phyloP scores from a whole-genome alignment of 2,113 vertebrate species.

The Gavialis gangeticus region DNA sequence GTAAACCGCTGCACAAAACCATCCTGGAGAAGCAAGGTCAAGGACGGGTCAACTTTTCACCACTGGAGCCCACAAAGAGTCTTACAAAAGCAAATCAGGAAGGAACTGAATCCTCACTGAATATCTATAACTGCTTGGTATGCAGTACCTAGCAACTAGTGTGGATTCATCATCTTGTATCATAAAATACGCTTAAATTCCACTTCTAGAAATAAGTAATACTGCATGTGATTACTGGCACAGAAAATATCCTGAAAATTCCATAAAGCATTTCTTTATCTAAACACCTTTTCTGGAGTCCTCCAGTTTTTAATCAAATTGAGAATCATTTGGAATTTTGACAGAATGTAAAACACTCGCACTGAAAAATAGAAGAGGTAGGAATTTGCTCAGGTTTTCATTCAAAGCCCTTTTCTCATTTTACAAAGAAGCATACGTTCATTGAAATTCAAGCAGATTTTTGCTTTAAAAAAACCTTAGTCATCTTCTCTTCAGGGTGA shows the following conservation, averaged over 20 bases:
- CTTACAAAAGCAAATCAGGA: not conserved
- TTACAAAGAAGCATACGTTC: not conserved
- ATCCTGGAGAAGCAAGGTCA: not conserved
- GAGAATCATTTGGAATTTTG: not conserved
- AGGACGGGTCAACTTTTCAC: not conserved
- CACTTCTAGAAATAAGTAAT: not conserved
- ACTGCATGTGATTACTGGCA: not conserved
- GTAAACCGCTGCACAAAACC: not conserved
- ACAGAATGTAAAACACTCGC: not conserved
- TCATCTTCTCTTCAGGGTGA: not conserved
- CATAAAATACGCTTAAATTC: not conserved
- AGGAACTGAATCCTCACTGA: fast-evolving
- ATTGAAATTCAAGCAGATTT: not conserved
- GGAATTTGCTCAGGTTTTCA: not conserved
- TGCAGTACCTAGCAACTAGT: not conserved
- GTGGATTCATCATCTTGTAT: not conserved
- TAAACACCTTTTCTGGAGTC: not conserved
- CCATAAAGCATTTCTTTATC: not conserved
- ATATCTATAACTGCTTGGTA: not conserved
- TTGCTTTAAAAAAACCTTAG: not conserved
- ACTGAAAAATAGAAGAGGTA: not conserved
- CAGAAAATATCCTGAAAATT: not conserved
- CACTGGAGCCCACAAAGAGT: not conserved
- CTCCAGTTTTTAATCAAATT: not conserved
- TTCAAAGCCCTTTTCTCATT: not conserved